phyloP scores from a whole-genome alignment of 1,140 invertebrate genomes.

The Solenopsis fugax region DNA sequence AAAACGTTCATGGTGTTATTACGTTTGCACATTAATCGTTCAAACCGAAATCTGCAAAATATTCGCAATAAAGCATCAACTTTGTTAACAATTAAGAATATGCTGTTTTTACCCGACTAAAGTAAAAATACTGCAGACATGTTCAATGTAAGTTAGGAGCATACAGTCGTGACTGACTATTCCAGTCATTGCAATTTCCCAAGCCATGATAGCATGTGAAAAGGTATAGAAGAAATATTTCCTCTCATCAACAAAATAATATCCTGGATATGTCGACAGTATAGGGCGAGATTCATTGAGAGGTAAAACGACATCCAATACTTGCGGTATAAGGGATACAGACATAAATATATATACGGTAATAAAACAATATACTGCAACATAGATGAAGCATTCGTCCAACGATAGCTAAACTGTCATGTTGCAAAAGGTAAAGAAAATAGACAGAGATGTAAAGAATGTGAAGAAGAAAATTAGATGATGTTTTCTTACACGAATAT shows the following conservation, averaged over 20 bases:
- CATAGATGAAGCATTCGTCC: background rate
- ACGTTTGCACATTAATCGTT: background rate
- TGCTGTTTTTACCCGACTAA: slow-evolving; percentile 50
- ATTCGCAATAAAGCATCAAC: too few relatives aligned
- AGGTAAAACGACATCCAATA: slow-evolving; percentile 48
- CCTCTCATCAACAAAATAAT: slow-evolving; percentile 55
- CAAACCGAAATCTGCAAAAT: slow-evolving; percentile 41
- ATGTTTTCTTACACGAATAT: slow-evolving; percentile 43
- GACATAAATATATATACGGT: background rate
- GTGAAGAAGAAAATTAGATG: background rate
- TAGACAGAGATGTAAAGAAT: too few relatives aligned
- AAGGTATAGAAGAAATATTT: slow-evolving; percentile 44
- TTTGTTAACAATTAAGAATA: too few relatives aligned
- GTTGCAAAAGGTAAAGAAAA: too few relatives aligned
- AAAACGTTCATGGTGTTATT: background rate
- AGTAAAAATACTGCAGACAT: slow-evolving; percentile 58
- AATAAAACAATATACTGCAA: slow-evolving; percentile 29
- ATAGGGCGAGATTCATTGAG: slow-evolving; percentile 54
- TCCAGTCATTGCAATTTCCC: slow-evolving; percentile 16
- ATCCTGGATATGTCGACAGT: background rate
- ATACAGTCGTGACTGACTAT: slow-evolving; percentile 43
- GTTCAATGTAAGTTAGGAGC: slow-evolving; percentile 35
- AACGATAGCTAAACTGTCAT: background rate
- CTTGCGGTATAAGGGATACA: slow-evolving; percentile 18
- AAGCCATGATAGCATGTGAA: background rate